Percentiles rank a stretch among this genome's conserved stretches.
These are phyloP conservation scores for Saimiri boliviensis DNA, from an alignment of 2,113 vertebrate species.

Conservation along the genomic window DNA sequence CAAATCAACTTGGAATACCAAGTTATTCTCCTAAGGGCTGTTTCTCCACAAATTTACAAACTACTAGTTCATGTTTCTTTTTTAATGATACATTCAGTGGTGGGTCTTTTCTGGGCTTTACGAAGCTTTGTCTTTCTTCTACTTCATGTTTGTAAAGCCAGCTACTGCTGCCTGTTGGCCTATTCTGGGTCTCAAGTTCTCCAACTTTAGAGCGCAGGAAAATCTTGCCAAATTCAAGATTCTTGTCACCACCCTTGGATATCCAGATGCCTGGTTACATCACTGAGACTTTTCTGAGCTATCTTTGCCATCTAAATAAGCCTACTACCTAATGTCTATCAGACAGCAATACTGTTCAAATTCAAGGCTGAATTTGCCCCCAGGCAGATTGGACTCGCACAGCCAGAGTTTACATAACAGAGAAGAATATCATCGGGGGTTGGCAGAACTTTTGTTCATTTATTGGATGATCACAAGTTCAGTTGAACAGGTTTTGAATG, in stretches of 20 bases:
- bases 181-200: neutral
- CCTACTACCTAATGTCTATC: neutral
- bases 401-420: neutral
- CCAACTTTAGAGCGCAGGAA: neutral
- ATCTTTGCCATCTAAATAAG: neutral
- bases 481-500: slow-evolving; percentile 45
- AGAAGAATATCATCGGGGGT: neutral
- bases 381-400: neutral
- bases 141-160: slow-evolving; percentile 37
- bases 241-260: neutral
- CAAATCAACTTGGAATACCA: slow-evolving; percentile 57
- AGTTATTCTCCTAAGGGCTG: slow-evolving; percentile 28
- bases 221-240: slow-evolving; percentile 10
- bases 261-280: neutral
- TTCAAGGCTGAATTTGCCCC: neutral
- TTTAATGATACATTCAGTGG: slow-evolving; percentile 60
- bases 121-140: slow-evolving; percentile 36
- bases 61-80: slow-evolving; percentile 20
- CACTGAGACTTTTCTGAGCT: slow-evolving; percentile 13
- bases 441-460: neutral
- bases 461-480: neutral
- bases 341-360: slow-evolving; percentile 4
- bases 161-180: neutral
- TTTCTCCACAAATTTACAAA: slow-evolving; percentile 54
- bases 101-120: slow-evolving; percentile 32